Evolutionary conservation across 2,888 invertebrate species (phyloP), one percentile per base, ranked within the genome.

Genomic region (Sphaerophoria rueppellii): DNA sequence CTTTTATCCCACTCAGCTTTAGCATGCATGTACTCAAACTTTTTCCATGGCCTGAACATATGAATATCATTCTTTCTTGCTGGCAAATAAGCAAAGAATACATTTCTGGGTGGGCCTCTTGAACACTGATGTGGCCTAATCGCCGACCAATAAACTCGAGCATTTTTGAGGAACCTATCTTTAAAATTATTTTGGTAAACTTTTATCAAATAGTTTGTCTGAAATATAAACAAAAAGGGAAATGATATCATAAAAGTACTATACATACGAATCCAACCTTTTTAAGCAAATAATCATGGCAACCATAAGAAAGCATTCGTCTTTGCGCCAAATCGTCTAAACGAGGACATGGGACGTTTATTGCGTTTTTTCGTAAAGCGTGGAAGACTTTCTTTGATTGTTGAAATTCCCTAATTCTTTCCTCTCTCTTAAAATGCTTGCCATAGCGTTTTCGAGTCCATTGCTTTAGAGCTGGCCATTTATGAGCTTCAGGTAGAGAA

Each of bases 71-170:
- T 83, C 63, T 87, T 85, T 4, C 87, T 85, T 6, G 89, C 82
- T 6, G 91, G 91, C 87, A 91, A 87, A 81, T 91, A 91, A 6
- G 91, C 88, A 78, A 88, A 90, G 55, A 89, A 91, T 4, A 86
- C 88, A 63, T 87, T 81, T 4, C 88, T 76, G 1, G 87, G 87
- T 11, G 87, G 74, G 4, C 87, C 75, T 32, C 72, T 85, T 0
- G 88, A 73, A 54, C 89, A 89, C 6, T 89, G 72, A 67, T 88
- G 88, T 0, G 88, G 88, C 6, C 88, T 86, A 88, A 91, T 88
- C 3, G 89, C 88, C 34, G 87, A 78, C 87, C 90, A 90, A 72
- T 88, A 90, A 1, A 88, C 65, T 0, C 90, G 89, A 0, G 88
- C 85, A 46, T 89, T 75, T 6, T 89, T 88, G 86, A 91, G 82